phyloP scores from a whole-genome alignment of 2,113 vertebrate species.

The Dasyprocta punctata region DNA sequence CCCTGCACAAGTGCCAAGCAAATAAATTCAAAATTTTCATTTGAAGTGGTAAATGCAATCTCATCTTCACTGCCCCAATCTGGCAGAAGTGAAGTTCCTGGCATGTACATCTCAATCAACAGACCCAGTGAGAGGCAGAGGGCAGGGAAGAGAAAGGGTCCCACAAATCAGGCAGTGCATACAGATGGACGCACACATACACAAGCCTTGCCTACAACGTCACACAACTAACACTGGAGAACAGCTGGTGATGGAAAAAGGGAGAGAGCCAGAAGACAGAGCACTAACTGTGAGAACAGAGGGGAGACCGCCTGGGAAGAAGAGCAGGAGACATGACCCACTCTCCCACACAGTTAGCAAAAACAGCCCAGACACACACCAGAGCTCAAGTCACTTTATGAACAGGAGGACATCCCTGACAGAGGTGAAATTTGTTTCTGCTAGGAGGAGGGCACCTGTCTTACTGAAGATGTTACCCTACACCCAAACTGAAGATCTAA shows the following conservation, averaged over 20 bases:
- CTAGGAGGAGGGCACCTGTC: not conserved
- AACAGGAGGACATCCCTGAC: not conserved
- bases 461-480: not conserved
- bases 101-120: not conserved
- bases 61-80: not conserved
- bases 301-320: accelerated
- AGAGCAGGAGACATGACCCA: not conserved
- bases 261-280: not conserved
- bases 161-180: not conserved
- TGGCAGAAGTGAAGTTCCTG: not conserved
- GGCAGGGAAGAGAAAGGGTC: not conserved
- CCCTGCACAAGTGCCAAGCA: not conserved
- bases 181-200: too few species aligned
- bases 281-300: not conserved
- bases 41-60: not conserved
- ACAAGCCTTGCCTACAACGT: not conserved
- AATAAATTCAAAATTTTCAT: not conserved
- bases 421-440: not conserved
- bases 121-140: not conserved
- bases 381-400: not conserved
- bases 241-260: not conserved
- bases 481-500: not conserved
- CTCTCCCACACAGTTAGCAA: not conserved
- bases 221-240: not conserved
- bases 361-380: not conserved